A percentile compares a stretch with the other conserved stretches of the same genome.
These are phyloP conservation scores for Drosophila phalerata DNA, from an alignment of 2,888 invertebrate genomes.

Conservation along the genomic window DNA sequence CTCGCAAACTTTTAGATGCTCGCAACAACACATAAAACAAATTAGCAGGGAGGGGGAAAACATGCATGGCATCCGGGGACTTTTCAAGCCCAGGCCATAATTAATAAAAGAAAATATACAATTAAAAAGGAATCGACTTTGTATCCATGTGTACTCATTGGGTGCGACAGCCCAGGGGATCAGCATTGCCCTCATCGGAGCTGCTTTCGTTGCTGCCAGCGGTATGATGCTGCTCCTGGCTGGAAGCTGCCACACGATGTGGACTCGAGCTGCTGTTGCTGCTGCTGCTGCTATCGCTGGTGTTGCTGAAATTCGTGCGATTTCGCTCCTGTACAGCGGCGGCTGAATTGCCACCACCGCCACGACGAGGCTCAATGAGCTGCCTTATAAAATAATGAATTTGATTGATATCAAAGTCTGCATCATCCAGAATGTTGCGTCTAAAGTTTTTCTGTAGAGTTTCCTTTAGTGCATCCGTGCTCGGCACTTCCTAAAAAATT, in stretches of 20 bases:
- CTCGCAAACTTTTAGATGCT: conserved; percentile 28
- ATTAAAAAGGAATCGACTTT: conserved; percentile 27
- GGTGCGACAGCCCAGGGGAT: conserved; percentile 65
- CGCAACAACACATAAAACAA: conserved; percentile 28
- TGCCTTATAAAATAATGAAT: conserved; percentile 83
- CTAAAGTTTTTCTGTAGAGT: conserved; percentile 78
- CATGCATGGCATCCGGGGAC: conserved; percentile 6
- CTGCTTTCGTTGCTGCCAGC: conserved; percentile 21
- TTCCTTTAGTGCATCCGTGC: conserved; percentile 57
- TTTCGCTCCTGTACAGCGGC: background rate
- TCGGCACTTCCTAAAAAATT: conserved; percentile 17
- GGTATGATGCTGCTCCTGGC: background rate
- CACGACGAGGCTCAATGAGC: conserved; percentile 66
- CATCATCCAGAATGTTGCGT: conserved; percentile 58
- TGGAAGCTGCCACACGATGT: background rate
- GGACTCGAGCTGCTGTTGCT: conserved; percentile 26
- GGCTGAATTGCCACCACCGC: background rate
- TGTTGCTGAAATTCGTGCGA: background rate
- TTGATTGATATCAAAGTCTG: conserved; percentile 75
- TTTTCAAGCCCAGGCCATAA: conserved; percentile 33
- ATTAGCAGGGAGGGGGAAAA: conserved; percentile 3
- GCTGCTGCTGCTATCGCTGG: conserved; percentile 40
- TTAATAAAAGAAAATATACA: conserved; percentile 13
- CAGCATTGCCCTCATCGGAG: conserved; percentile 54
- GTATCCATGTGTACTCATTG: conserved; percentile 61